A percentile compares a stretch with the other conserved stretches of the same genome.
These are phyloP conservation scores for Lithosia quadra DNA, from an alignment of 2,888 invertebrate species.

Conservation along the genomic window DNA sequence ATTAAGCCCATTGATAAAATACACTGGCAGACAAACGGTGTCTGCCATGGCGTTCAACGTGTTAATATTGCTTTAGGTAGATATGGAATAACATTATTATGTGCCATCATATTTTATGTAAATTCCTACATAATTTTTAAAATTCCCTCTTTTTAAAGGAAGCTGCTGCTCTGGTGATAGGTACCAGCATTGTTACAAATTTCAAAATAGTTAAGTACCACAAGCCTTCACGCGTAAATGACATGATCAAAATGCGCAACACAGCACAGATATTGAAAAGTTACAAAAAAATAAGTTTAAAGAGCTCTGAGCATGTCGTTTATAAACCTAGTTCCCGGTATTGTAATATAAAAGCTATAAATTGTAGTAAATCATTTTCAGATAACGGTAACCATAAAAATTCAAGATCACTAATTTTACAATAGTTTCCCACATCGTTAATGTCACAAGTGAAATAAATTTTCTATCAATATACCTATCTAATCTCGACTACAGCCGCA, in stretches of 20 bases:
- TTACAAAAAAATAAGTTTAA: neutral
- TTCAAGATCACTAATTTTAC: conserved; percentile 19
- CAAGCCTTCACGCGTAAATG: neutral
- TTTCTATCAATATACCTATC: conserved; percentile 70
- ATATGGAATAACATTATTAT: too few species aligned
- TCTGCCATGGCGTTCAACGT: too few species aligned
- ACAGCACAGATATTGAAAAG: neutral
- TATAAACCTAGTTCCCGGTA: neutral
- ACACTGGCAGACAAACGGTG: too few species aligned
- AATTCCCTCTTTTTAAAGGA: neutral
- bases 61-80: too few species aligned
- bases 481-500: conserved; percentile 66
- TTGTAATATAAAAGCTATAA: neutral
- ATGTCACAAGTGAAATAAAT: conserved; percentile 63
- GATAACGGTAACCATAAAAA: conserved; percentile 1
- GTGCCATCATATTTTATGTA: too few species aligned
- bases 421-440: conserved; percentile 63
- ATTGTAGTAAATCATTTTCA: neutral
- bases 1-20: too few species aligned
- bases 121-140: neutral
- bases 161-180: neutral
- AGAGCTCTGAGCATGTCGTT: neutral
- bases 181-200: neutral
- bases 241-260: neutral
- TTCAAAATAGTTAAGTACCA: neutral